Conservation (phyloP, 2,797 vertebrate species). For the Pelodytes ibericus region DNA sequence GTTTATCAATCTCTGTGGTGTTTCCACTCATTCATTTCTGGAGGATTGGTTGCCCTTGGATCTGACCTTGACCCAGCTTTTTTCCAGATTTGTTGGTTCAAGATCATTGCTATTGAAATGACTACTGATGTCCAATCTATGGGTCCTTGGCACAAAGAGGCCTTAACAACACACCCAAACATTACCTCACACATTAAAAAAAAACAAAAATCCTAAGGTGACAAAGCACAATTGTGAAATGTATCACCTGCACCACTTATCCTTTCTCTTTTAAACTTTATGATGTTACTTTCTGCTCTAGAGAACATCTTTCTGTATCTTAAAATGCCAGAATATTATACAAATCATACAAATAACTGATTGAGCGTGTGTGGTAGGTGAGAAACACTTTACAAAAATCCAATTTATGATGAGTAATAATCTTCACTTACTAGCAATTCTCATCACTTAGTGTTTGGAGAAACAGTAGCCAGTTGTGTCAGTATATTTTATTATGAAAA, state of each 20-base stretch:
- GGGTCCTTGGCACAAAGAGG: too few relatives aligned
- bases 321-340: not conserved
- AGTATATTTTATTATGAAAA: conserved; percentile 23
- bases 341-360: not conserved
- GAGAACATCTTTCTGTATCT: not conserved
- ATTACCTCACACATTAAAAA: too few relatives aligned
- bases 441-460: conserved; percentile 12
- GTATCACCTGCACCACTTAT: not conserved
- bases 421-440: not conserved
- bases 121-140: too few relatives aligned
- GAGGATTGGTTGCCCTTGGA: too few relatives aligned
- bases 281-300: not conserved
- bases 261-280: not conserved
- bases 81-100: too few relatives aligned
- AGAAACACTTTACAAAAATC: not conserved
- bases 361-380: not conserved
- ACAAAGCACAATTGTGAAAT: too few relatives aligned
- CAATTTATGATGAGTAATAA: not conserved
- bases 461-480: conserved; percentile 7
- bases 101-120: too few relatives aligned
- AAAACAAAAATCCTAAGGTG: too few relatives aligned
- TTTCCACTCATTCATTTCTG: too few relatives aligned
- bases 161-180: too few relatives aligned
- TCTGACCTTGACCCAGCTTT: too few relatives aligned
- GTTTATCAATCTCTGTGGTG: too few relatives aligned